Evolutionary conservation across 2,797 vertebrate species (phyloP).

Genomic region (Falco biarmicus): DNA sequence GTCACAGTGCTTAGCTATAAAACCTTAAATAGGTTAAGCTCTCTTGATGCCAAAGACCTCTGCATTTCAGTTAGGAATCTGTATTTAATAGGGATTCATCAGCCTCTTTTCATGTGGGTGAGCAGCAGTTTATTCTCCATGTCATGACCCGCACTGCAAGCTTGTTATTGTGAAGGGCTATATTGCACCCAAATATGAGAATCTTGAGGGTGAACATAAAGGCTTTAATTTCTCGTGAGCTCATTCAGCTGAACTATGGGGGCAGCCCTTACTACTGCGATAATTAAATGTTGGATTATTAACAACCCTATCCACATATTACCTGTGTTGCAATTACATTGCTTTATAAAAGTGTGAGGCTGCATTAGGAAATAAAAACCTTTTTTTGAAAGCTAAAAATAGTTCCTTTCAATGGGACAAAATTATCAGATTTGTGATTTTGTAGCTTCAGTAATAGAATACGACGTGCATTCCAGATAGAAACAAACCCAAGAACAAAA

Average conservation of each 20-base stretch:
- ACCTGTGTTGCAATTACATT: not conserved
- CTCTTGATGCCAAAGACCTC: not conserved
- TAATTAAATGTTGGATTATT: not conserved
- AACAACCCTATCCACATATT: not conserved
- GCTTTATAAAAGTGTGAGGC: not conserved
- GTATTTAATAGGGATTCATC: not conserved
- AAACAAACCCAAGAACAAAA: not conserved
- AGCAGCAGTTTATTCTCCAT: not conserved
- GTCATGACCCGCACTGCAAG: not conserved
- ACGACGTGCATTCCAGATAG: not conserved
- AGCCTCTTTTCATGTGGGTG: not conserved
- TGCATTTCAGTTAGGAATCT: not conserved
- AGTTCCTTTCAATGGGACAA: not conserved
- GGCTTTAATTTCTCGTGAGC: not conserved
- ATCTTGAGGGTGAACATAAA: not conserved
- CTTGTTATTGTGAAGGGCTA: not conserved
- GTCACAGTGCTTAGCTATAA: constrained; percentile 1
- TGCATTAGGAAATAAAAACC: not conserved
- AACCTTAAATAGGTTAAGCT: not conserved
- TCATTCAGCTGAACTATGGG: not conserved
- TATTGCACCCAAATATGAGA: not conserved
- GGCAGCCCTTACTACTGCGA: not conserved
- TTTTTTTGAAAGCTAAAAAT: not conserved
- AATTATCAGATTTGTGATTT: not conserved
- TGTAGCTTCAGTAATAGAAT: not conserved